phyloP scores from a whole-genome alignment of 2,888 invertebrate genomes.

The Trissoscelio sp. region DNA sequence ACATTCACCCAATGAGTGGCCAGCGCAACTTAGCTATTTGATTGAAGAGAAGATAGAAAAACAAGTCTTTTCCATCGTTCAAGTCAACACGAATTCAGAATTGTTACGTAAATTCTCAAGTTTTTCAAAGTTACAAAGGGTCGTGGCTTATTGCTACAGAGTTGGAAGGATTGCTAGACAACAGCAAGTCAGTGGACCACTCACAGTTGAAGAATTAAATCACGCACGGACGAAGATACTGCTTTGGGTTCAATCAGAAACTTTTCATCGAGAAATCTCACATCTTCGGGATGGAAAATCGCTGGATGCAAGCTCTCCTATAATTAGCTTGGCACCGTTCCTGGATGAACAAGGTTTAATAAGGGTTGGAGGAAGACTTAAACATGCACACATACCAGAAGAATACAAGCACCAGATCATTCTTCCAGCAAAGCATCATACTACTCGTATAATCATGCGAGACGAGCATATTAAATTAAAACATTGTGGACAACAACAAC shows the following conservation, averaged over 20 bases:
- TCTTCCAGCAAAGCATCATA: slow-evolving; percentile 43
- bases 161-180: no score
- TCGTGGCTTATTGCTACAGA: background rate
- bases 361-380: slow-evolving; percentile 43
- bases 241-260: background rate
- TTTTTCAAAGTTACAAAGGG: background rate
- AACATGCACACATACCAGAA: slow-evolving; percentile 21
- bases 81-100: background rate
- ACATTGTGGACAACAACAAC: slow-evolving; percentile 3
- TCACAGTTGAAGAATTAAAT: background rate
- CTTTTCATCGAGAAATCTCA: background rate
- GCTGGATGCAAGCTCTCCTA: background rate
- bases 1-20: background rate
- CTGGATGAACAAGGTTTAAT: slow-evolving; percentile 24
- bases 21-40: background rate
- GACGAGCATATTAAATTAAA: slow-evolving; percentile 17
- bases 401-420: slow-evolving; percentile 33
- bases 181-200: background rate
- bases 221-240: background rate
- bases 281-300: background rate
- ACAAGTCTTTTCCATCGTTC: background rate
- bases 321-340: background rate
- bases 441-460: slow-evolving; percentile 39
- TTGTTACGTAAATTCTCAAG: background rate
- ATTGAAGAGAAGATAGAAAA: background rate